phyloP scores from a whole-genome alignment of 2,888 invertebrate species.

The Drosophila engyochracea region DNA sequence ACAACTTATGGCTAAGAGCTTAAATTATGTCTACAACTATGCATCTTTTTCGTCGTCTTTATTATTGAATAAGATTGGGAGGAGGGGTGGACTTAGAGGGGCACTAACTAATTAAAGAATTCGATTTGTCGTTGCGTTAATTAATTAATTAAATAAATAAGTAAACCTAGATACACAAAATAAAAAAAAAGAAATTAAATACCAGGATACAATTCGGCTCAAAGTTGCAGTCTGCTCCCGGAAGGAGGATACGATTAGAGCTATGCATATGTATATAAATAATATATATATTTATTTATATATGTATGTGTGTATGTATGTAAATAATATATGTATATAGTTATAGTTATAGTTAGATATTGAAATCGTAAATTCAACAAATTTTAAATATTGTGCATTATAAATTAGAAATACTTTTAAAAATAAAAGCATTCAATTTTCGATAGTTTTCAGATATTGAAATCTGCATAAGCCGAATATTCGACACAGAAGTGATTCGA shows the following conservation, averaged over 20 bases:
- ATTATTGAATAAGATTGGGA: neutral
- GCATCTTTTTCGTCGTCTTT: neutral
- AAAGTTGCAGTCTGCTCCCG: neutral
- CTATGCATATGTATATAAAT: neutral
- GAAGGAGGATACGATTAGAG: neutral
- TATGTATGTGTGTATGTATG: neutral
- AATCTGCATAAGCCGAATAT: neutral
- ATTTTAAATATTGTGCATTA: neutral
- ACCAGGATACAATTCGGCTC: neutral
- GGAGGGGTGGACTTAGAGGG: neutral
- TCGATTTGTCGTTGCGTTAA: conserved; percentile 34
- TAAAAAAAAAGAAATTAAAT: neutral
- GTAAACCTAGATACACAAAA: conserved; percentile 51
- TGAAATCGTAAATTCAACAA: neutral
- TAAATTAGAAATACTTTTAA: neutral
- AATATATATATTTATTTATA: neutral
- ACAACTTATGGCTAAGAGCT: conserved; percentile 39
- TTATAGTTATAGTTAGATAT: neutral
- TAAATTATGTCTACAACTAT: conserved; percentile 10
- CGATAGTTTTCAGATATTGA: neutral
- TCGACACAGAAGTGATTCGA: neutral
- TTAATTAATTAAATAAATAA: conserved; percentile 46
- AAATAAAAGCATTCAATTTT: neutral
- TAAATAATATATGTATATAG: neutral
- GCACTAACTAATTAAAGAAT: conserved; percentile 23